Evolutionary conservation across 2,888 invertebrate species (phyloP), one percentile per base, ranked within the genome.

Genomic region (Teinopalpus imperialis): DNA sequence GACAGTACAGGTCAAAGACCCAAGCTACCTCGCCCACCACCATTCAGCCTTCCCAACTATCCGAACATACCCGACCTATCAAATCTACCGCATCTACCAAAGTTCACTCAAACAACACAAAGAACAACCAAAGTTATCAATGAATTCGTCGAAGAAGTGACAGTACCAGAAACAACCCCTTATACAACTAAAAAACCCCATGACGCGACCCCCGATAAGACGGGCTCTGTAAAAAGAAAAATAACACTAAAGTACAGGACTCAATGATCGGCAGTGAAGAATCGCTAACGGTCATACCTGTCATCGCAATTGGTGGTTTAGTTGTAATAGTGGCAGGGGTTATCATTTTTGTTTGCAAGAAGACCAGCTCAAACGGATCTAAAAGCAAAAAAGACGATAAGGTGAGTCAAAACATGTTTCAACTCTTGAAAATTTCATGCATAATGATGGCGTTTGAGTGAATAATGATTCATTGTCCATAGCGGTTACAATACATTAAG

Each of bases 381-480:
- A 93, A 93, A 61, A 90, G 90, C 18, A 90, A 90, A 53, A 94
- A 94, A 68, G 93, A 94, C 59, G 94, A 95, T 64, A 93, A 94
- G 92, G 94, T 94, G 63, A 75, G 85, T 63, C n/a, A 3, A 12
- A 34, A 23, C n/a, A 26, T n/a, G 32, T 14, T 39, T 20, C 3
- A 39, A 26, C 24, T 9, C 36, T 31, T 26, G 16, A 10, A 32
- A 32, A 21, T 4, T 10, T 14, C 20, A 32, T 32, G 32, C 32
- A 39, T 32, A 32, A 45, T 27, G 14, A 31, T 32, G 2, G 21
- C 13, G 31, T 39, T 32, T n/a, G 9, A 14, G 32, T 45, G 37
- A 39, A 16, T 39, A 32, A 44, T 32, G 21, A 24, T 18, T 12
- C 13, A 26, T 26, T 39, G 27, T 32, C 26, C 6, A 9, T 32